phyloP scores from a whole-genome alignment of 1,140 invertebrate species.

The Ectropis grisescens region DNA sequence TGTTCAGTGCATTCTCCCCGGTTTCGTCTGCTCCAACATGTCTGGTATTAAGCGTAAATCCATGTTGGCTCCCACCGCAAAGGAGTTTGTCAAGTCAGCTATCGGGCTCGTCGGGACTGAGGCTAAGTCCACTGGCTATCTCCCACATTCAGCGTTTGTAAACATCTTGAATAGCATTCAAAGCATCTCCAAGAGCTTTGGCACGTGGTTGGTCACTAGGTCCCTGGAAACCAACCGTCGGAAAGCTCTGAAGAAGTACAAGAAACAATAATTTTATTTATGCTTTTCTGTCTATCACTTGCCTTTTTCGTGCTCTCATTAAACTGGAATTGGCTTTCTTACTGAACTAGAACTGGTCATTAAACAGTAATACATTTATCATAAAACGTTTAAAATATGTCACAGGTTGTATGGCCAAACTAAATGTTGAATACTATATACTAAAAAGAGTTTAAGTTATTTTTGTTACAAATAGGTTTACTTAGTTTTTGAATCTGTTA shows the following conservation, averaged over 20 bases:
- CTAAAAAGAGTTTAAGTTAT: too few relatives aligned
- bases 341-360: too few relatives aligned
- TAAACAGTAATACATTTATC: too few relatives aligned
- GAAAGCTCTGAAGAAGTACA: constrained; percentile 42
- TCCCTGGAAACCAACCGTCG: constrained; percentile 72
- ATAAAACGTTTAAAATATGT: too few relatives aligned
- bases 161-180: constrained; percentile 65
- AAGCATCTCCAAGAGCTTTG: constrained; percentile 65
- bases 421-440: too few relatives aligned
- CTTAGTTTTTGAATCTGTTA: too few relatives aligned
- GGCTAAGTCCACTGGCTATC: constrained; percentile 82
- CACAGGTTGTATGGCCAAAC: too few relatives aligned
- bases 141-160: constrained; percentile 79
- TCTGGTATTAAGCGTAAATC: constrained; percentile 86
- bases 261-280: constrained; percentile 32
- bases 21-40: constrained; percentile 93
- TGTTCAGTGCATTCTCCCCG: constrained; percentile 88
- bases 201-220: constrained; percentile 71
- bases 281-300: not conserved
- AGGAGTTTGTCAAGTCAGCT: constrained; percentile 82
- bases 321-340: too few relatives aligned
- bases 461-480: too few relatives aligned
- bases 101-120: constrained; percentile 84
- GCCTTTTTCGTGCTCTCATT: too few relatives aligned
- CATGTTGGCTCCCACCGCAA: constrained; percentile 84